Base-by-base conservation (phyloP, 2,113 vertebrate genomes). In the Pterocles burchelli region DNA sequence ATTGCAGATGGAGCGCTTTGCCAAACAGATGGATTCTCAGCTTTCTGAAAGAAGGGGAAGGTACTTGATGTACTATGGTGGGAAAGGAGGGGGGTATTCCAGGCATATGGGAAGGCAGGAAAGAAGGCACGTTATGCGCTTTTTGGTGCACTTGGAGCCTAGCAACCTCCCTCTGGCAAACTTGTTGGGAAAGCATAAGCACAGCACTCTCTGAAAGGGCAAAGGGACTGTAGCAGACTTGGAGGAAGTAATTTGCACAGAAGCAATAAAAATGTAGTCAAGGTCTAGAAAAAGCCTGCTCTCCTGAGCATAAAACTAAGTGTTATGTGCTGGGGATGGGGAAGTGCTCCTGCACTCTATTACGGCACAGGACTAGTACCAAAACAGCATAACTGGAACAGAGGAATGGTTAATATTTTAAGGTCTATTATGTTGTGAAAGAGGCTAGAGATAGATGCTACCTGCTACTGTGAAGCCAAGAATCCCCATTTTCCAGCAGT, bases 1-100 rank as follows among this genome's bases (percentile, higher is more conserved):
- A 20, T 49, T 94, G 89, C 96, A 97, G 93, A 97, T 95, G 96
- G 96, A 95, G 78, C 2, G 13, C 89, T 93, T 92, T 87, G 88
- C 49, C 0, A 25, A 96, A 84, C 96, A 97, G 96, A 97, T 97
- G 96, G 96, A 81, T 93, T 92, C 95, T 92, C 90, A 88, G 93
- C 83, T 96, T 96, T 90, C 81, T 81, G 83, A 93, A 95, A 93
- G 94, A 90, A 93, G 90, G 76, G 80, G 73, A 95, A 96, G 96
- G 92, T 92, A 95, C 96, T 96, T 89, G 58, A 73, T 96, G 95
- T 96, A 93, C 96, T 73, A 72, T 0, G 4, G 76, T 84, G 66
- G 73, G 91, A 82, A 88, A 91, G 76, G 52, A 84, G 57, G 88
- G 71, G 90, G 73, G 46, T 61, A 94, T 95, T 90, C 92, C 66